Percentiles rank a stretch among this genome's conserved stretches.
These are phyloP conservation scores for Plusia festucae DNA, from an alignment of 2,888 invertebrate genomes.

Conservation along the genomic window DNA sequence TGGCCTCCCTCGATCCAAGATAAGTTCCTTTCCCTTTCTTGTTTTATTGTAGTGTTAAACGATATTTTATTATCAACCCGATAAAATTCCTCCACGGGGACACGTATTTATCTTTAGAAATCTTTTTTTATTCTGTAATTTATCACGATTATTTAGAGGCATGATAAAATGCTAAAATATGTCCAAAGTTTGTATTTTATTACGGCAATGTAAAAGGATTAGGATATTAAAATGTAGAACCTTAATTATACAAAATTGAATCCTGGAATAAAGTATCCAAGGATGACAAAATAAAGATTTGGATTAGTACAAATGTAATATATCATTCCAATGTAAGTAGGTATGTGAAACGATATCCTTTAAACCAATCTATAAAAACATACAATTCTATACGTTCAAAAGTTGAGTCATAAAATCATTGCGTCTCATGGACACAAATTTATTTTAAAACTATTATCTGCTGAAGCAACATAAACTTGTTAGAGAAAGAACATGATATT, in stretches of 20 bases:
- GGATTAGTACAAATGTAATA: background rate
- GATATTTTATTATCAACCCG: slow-evolving; percentile 83
- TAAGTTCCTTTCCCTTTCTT: slow-evolving; percentile 67
- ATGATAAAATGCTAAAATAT: slow-evolving; percentile 76
- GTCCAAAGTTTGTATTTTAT: slow-evolving; percentile 56
- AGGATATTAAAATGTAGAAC: slow-evolving; percentile 50
- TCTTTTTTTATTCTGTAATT: slow-evolving; percentile 82
- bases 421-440: background rate
- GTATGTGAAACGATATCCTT: no score
- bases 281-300: background rate
- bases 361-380: no score
- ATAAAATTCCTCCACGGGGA: slow-evolving; percentile 75
- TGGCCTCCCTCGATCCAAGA: slow-evolving; percentile 71
- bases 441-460: background rate
- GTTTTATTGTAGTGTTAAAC: slow-evolving; percentile 81
- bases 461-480: background rate
- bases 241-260: slow-evolving; percentile 42
- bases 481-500: background rate
- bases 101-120: slow-evolving; percentile 78
- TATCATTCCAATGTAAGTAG: no score
- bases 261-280: slow-evolving; percentile 17
- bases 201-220: slow-evolving; percentile 49
- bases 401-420: background rate
- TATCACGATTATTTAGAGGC: slow-evolving; percentile 84
- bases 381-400: background rate